Evolutionary conservation across 2,888 invertebrate genomes (phyloP), one percentile per base, ranked within the genome.

Genomic region (Luperina nickerlii): DNA sequence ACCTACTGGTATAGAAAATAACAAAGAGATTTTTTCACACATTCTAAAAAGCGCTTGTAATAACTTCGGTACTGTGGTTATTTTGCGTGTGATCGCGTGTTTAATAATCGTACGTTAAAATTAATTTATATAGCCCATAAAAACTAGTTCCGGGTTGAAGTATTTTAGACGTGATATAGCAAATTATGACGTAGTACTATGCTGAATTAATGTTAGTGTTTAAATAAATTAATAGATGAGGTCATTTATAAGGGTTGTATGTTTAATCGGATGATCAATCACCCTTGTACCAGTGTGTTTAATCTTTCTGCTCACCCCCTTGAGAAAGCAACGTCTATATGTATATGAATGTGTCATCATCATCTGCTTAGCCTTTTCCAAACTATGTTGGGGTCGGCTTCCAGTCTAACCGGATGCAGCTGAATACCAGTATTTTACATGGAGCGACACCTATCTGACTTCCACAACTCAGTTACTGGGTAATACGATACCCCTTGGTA

Each of bases 21-120:
- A 27, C 3, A 6, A 74, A 27, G 11, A 20, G 0, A 27, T 42
- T 51, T 20, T 20, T 24, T 42, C 8, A 24, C 15, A 7, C 8
- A 54, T 57, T 57, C 38, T 27, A 2, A 32, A 71, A 80, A 7
- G 20, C 1, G 48, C 6, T 38, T 24, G 51, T 57, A 8, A 11
- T 42, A 38, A 62, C 32, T 54, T 27, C 1, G 0, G 20, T 27
- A 6, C 54, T 3, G 1, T 13, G 4, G 45, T 24, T 9, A 68
- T 54, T 38, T 48, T 2, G 76, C 54, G 9, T 45, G 2, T 54
- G 13, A 54, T 83, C 51, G 77, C 80, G 48, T 80, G 80, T 63
- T 62, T 54, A 63, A 45, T 82, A 48, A 83, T 15, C 27, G 24
- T 18, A 27, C 27, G 24, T 54, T 51, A 45, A 18, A 68, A 48